phyloP scores from a whole-genome alignment of 1,140 invertebrate genomes.

The Macrobrachium rosenbergii region DNA sequence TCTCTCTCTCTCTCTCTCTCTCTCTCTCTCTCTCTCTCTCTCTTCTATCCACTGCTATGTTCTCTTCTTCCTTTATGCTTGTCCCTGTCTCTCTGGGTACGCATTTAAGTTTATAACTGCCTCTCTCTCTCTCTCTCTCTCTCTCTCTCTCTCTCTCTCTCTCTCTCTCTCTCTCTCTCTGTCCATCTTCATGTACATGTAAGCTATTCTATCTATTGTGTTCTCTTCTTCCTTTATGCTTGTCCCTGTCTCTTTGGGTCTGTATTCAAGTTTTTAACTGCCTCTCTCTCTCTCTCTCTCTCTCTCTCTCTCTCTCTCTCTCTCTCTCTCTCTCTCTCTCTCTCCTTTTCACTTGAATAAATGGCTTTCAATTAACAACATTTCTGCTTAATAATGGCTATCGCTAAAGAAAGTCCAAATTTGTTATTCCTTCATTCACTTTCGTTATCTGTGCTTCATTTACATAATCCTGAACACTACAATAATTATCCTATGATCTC shows the following conservation, averaged over 20 bases:
- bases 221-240: background rate
- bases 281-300: constrained; percentile 20
- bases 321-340: background rate
- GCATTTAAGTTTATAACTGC: background rate
- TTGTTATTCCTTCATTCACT: too few relatives aligned
- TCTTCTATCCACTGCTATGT: background rate
- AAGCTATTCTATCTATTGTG: background rate
- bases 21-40: background rate
- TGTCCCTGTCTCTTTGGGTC: background rate
- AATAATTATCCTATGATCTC: too few relatives aligned
- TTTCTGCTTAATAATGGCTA: too few relatives aligned
- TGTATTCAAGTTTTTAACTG: background rate
- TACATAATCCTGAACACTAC: too few relatives aligned
- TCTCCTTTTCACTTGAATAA: too few relatives aligned
- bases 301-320: background rate
- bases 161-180: background rate
- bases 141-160: background rate
- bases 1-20: background rate
- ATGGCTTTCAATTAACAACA: too few relatives aligned
- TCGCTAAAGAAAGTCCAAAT: too few relatives aligned
- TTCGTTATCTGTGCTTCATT: too few relatives aligned
- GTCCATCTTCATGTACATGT: too few relatives aligned
- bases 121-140: constrained; percentile 22
- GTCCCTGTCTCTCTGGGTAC: background rate
- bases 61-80: background rate